Conservation (phyloP, 2,888 invertebrate genomes). For the Amiota communis region DNA sequence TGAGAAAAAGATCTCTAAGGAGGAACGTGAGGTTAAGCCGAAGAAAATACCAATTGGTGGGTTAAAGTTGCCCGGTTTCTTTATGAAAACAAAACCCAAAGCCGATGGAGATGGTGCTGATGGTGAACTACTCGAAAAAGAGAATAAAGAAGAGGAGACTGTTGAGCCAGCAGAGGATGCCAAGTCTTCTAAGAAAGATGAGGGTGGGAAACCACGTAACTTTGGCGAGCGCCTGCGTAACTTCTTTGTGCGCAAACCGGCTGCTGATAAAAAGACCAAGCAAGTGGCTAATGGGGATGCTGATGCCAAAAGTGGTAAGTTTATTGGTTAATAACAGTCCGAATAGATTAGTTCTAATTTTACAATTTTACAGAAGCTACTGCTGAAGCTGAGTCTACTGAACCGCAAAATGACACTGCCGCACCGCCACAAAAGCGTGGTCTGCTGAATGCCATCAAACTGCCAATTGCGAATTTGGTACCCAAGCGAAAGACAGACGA, state of each 20-base stretch:
- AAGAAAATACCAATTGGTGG: slow-evolving; percentile 90
- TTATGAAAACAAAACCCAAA: slow-evolving; percentile 83
- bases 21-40: slow-evolving; percentile 84
- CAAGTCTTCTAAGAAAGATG: slow-evolving; percentile 55
- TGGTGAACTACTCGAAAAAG: slow-evolving; percentile 74
- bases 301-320: slow-evolving; percentile 70
- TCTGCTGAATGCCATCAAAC: slow-evolving; percentile 77
- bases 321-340: not conserved
- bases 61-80: slow-evolving; percentile 91
- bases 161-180: slow-evolving; percentile 45
- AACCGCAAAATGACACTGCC: slow-evolving; percentile 45
- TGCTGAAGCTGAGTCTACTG: slow-evolving; percentile 61
- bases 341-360: not conserved
- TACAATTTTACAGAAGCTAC: slow-evolving; percentile 59
- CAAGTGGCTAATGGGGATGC: slow-evolving; percentile 66
- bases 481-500: slow-evolving; percentile 75
- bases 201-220: slow-evolving; percentile 67
- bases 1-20: slow-evolving; percentile 75
- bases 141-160: slow-evolving; percentile 67
- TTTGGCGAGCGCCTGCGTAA: slow-evolving; percentile 75
- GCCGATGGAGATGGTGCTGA: slow-evolving; percentile 76
- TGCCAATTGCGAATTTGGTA: slow-evolving; percentile 78
- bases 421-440: slow-evolving; percentile 73
- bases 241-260: slow-evolving; percentile 75
- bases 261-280: slow-evolving; percentile 63